Evolutionary conservation across 1,140 invertebrate genomes (phyloP), one percentile per base, ranked within the genome.

Genomic region (Meteorus sp.): DNA sequence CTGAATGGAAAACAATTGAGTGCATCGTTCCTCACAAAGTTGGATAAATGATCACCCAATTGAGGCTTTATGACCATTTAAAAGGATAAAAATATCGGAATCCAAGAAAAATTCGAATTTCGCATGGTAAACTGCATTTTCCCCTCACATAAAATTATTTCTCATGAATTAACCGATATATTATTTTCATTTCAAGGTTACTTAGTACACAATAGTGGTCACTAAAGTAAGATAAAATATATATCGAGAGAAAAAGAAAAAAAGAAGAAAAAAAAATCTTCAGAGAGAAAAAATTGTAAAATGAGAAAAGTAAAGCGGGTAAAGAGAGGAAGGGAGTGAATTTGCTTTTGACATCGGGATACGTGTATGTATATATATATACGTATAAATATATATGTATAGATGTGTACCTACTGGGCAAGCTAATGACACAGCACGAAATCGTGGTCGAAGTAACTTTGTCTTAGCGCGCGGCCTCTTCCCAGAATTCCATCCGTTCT

Each of bases 381-480:
- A 41, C 29, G 29, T 22, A 50, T 50, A 11, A 15, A 37, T 37
- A 53, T 2, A 25, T 45, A n/a, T n/a, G n/a, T n/a, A n/a, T n/a
- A n/a, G n/a, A n/a, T n/a, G n/a, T n/a, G n/a, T n/a, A n/a, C n/a
- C n/a, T n/a, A 41, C 17, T 31, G 27, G 43, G n/a, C 29, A 27
- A 35, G 59, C 39, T 61, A 61, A 61, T 61, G 53, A 54, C 56
- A 59, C 43, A 58, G 45, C 41, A 56, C 44, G 48, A 56, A 48
- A 47, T 44, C 56, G 51, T 61, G 23, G 47, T 37, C 43, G 55
- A 57, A 64, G 55, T 44, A 53, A 64, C 62, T 56, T 61, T 61
- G 62, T 64, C 59, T 64, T 64, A 64, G 59, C 35, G 29, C 29
- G 35, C 62, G 62, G 56, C 59, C 56, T 54, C 41, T 61, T 64